These are phyloP conservation scores for Telmatochromis sp. DNA, from an alignment of 2,113 vertebrate genomes.

Conservation along the genomic window DNA sequence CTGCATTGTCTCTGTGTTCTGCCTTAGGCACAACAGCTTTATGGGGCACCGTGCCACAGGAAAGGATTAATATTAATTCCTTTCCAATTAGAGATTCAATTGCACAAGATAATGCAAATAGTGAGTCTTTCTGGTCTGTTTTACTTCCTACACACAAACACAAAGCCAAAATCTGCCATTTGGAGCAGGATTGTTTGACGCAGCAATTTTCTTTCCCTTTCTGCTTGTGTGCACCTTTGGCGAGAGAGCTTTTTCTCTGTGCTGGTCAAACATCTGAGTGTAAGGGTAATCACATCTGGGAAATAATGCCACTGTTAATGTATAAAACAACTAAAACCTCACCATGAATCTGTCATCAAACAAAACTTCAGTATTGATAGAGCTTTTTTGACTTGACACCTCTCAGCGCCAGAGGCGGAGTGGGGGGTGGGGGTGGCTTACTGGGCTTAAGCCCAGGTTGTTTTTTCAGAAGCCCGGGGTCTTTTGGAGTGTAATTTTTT, in stretches of 20 bases:
- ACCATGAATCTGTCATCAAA: neutral
- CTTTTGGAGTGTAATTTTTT: neutral
- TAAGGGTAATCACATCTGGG: neutral
- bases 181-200: neutral
- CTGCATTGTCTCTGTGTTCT: neutral
- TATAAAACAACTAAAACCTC: neutral
- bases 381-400: neutral
- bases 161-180: neutral
- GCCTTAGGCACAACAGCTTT: neutral
- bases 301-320: neutral
- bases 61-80: slow-evolving; percentile 55
- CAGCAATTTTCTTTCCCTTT: neutral
- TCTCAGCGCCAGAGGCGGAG: neutral
- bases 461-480: neutral
- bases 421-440: fast-evolving
- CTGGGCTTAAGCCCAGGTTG: neutral
- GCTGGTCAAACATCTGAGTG: neutral
- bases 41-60: slow-evolving; percentile 4
- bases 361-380: neutral
- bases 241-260: neutral
- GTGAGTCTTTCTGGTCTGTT: slow-evolving; percentile 22
- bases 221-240: neutral
- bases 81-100: slow-evolving; percentile 47
- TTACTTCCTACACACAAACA: neutral
- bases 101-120: slow-evolving; percentile 56